Evolutionary conservation across 2,113 vertebrate species (phyloP), one percentile per base, ranked within the genome.

Genomic region (Sterrhoptilus dennistouni): DNA sequence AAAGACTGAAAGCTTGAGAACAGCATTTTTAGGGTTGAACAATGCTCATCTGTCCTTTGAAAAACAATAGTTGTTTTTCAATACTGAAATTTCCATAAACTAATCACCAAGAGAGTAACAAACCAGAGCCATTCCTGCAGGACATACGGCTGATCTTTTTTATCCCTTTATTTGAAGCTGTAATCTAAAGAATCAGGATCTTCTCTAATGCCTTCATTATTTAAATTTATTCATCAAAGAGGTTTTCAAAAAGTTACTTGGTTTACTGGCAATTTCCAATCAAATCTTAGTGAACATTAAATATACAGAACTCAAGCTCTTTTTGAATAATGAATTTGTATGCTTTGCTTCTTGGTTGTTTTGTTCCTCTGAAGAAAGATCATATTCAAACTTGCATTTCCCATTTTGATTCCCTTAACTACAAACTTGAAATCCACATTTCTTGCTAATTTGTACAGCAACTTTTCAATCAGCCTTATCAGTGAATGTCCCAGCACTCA

Each of bases 191-290:
- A n/a, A 64, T 61, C 35, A 27, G 8, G 2, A 66, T 33, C 64
- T 82, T 89, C 44, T 87, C 40, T 92, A 81, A 82, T 11, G 10
- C 72, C 88, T 71, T 94, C 13, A 53, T 92, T 95, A 95, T 92
- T 96, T 78, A 91, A 95, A 94, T 91, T 60, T 92, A 94, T 95
- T 87, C 83, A 92, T 24, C 35, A 71, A 42, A 87, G 21, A 71
- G 15, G 24, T 56, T 84, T 81, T 60, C 6, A 6, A 31, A 52
- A 89, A 69, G 59, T 74, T 70, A 45, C 19, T 87, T 82, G 15
- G 22, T 82, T 69, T 95, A 64, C 71, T 83, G 38, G 33, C 7
- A 92, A 83, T 78, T 92, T 77, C 40, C 42, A 75, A 59, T 52
- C 38, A 71, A 90, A 50, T 81, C 64, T 78, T 79, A 81, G 44